Evolutionary conservation across 2,113 vertebrate genomes (phyloP), one percentile per base, ranked within the genome.

Genomic region (Ptilonorhynchus violaceus): DNA sequence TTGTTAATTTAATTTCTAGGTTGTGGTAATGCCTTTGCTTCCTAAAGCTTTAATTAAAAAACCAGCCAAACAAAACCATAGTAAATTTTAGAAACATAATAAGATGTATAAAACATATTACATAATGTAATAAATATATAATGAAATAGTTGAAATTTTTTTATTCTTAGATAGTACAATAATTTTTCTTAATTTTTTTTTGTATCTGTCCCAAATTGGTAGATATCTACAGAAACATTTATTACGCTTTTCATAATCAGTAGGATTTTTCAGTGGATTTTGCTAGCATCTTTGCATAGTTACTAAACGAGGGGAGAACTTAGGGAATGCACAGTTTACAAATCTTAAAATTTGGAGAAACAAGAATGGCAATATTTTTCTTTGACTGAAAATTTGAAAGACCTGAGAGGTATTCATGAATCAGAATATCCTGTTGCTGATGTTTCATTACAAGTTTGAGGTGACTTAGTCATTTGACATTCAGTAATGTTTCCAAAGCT

Each of bases 51-150:
- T 12, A 35, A 37, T 42, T 25, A 11, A 49, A 88, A 58, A 39
- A 27, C 0, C 9, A 41, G 13, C 3, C 24, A 60, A 66, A 7
- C 15, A 22, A 52, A 70, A 41, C 2, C 15, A 42, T 1, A 7
- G 12, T 63, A 58, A 58, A 41, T 33, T 79, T 60, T 23, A 56
- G 13, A n/a, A 50, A 27, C 10, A 39, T 35, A 50, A 31, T 24
- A 67, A 74, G n/a, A 39, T 7, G 12, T 18, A 20, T 3, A 39
- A 41, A 50, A 20, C 1, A 3, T 52, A 28, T 15, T 73, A 20
- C 1, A 21, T n/a, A 21, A 52, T 59, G 7, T 15, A 60, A 75
- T 39, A 44, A 50, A 35, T 58, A 24, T 7, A 56, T 68, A 63
- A 63, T 52, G 1, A 44, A 85, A 41, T 27, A 35, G 33, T 28